Base-by-base conservation (phyloP, 2,113 vertebrate genomes). In the Micromys minutus region DNA sequence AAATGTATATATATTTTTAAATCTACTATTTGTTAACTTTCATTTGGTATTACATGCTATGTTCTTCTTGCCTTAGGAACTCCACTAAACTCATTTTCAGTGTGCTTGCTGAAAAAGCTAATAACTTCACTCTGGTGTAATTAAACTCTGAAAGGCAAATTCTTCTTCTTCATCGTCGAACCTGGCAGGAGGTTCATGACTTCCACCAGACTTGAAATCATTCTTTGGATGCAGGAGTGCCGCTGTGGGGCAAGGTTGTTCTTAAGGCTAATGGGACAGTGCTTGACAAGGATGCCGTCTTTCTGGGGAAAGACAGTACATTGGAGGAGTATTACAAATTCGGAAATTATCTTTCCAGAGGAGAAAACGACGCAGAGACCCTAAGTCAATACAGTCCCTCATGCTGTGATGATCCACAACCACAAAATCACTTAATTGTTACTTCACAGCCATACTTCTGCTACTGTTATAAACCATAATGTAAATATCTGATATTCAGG, bases 101-200 rank as follows among this genome's bases (percentile, higher is more conserved):
- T 22, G 31, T 52, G 65, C 89, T 85, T 86, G 59, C 42, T 89
- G 69, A 83, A 92, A 94, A 96, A 36, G 67, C 55, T 52, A 93
- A 86, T 76, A 84, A 87, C 61, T 94, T 97, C 91, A 94, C 95
- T 92, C n/a, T 93, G 76, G 77, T 87, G 71, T 93, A 96, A 94
- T 94, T 97, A 92, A 95, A 95, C 69, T 95, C 76, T 57, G 95
- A 86, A 95, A 94, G 96, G 85, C 75, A 96, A 90, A 83, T 93
- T 79, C n/a, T 45, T 11, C 1, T 71, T 94, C 61, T 94, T 2
- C 22, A 63, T 65, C 89, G 59, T 90, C 45, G 71, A 42, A 45
- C 45, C 75, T 79, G 91, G 93, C 93, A 77, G 42, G 71, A 74
- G 52, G 57, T 89, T 81, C 93, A 24, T 95, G 57, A 29, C 19